phyloP scores from a whole-genome alignment of 2,113 vertebrate species.

The Dendrocopos noguchii region DNA sequence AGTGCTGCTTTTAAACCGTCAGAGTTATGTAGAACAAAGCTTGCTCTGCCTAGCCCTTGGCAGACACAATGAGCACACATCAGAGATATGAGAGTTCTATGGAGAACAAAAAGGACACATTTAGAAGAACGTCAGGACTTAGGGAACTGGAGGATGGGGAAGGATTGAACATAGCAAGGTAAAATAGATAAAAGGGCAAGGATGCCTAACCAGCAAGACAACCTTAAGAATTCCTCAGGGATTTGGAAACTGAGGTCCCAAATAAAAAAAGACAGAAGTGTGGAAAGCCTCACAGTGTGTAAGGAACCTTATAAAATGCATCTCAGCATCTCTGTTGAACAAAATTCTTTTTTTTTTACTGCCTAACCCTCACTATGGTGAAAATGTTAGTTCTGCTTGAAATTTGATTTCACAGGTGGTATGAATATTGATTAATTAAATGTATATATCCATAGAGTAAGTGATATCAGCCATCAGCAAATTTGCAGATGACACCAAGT shows the following conservation, averaged over 20 bases:
- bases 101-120: not conserved
- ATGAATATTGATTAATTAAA: not conserved
- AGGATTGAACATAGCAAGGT: not conserved
- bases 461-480: not conserved
- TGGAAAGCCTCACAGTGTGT: not conserved
- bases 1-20: not conserved
- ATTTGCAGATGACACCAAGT: no score
- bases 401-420: not conserved
- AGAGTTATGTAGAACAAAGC: not conserved
- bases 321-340: not conserved
- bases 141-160: not conserved
- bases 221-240: not conserved
- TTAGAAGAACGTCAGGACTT: not conserved
- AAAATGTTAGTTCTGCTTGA: not conserved
- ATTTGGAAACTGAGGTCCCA: not conserved
- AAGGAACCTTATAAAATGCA: not conserved
- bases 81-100: not conserved
- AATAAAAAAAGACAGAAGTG: not conserved
- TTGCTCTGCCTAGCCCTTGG: not conserved
- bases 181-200: not conserved
- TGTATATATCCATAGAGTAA: not conserved
- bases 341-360: not conserved
- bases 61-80: not conserved
- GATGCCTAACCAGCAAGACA: not conserved
- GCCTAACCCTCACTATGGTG: not conserved